Evolutionary conservation across 2,113 vertebrate genomes (phyloP).

Genomic region (Sminthopsis crassicaudata): DNA sequence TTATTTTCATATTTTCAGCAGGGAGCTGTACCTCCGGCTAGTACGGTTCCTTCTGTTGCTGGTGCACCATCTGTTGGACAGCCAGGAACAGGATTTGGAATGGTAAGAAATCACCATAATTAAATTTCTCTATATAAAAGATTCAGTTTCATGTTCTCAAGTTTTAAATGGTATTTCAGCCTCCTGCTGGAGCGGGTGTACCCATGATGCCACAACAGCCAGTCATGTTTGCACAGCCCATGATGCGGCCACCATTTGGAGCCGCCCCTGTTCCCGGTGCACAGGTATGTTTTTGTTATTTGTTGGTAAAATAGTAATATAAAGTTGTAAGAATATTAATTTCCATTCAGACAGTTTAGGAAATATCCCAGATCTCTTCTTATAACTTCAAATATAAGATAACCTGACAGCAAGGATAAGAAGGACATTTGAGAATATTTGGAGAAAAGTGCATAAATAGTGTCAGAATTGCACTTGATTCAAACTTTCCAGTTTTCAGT

Average conservation of each 20-base stretch:
- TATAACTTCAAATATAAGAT: slow-evolving; percentile 22
- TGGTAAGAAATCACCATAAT: slow-evolving; percentile 86
- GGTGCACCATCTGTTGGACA: slow-evolving; percentile 87
- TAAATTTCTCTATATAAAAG: not conserved
- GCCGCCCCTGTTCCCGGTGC: slow-evolving; percentile 89
- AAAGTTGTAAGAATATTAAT: not conserved
- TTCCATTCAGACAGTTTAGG: not conserved
- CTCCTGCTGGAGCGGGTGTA: slow-evolving; percentile 89
- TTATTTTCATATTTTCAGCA: slow-evolving; percentile 74
- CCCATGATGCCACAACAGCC: slow-evolving; percentile 94
- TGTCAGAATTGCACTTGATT: not conserved
- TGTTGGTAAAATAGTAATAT: not conserved
- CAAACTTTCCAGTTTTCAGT: too few relatives aligned
- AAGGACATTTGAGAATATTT: not conserved
- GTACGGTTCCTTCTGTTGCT: slow-evolving; percentile 82
- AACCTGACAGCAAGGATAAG: not conserved
- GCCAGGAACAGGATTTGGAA: slow-evolving; percentile 90
- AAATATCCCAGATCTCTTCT: not conserved
- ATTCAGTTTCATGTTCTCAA: slow-evolving; percentile 8
- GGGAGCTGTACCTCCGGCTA: slow-evolving; percentile 87
- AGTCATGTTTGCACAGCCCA: slow-evolving; percentile 96
- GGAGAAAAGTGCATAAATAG: not conserved
- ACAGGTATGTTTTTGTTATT: slow-evolving; percentile 84
- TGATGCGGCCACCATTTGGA: slow-evolving; percentile 95
- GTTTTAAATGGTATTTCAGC: slow-evolving; percentile 77